Evolutionary conservation across 2,113 vertebrate genomes (phyloP).

Genomic region (Micromys minutus): DNA sequence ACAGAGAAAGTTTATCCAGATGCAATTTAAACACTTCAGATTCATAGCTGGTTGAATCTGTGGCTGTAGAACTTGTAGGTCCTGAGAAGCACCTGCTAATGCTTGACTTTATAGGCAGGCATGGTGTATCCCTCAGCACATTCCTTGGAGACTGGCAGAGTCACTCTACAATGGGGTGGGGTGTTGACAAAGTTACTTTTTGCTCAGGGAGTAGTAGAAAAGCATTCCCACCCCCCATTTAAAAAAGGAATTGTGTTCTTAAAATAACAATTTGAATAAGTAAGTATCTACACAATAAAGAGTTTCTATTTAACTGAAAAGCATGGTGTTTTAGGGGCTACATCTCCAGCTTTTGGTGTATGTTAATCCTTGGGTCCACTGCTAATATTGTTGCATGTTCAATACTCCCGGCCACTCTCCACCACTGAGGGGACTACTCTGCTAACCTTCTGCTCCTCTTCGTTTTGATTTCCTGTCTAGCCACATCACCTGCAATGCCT

Average conservation of each 20-base stretch:
- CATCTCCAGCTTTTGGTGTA: background rate
- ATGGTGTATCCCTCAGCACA: background rate
- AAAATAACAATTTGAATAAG: background rate
- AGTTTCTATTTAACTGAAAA: background rate
- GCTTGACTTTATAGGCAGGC: background rate
- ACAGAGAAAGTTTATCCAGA: background rate
- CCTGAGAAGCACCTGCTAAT: accelerated
- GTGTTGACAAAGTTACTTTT: background rate
- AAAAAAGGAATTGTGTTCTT: background rate
- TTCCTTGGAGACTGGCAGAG: background rate
- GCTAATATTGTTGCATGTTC: background rate
- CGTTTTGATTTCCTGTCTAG: background rate
- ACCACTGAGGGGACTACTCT: background rate
- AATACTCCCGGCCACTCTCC: background rate
- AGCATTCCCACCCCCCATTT: background rate
- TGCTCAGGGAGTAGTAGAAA: background rate
- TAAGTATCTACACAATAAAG: constrained; percentile 19
- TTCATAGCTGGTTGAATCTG: background rate
- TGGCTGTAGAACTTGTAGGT: background rate
- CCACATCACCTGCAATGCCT: background rate
- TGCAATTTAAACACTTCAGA: background rate
- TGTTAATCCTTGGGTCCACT: background rate
- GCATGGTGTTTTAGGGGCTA: background rate
- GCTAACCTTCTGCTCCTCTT: background rate
- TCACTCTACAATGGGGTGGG: background rate